Percentiles rank a stretch among this genome's conserved stretches.
Conservation (phyloP, 1,140 invertebrate species). For the Brachystomella parvula region DNA sequence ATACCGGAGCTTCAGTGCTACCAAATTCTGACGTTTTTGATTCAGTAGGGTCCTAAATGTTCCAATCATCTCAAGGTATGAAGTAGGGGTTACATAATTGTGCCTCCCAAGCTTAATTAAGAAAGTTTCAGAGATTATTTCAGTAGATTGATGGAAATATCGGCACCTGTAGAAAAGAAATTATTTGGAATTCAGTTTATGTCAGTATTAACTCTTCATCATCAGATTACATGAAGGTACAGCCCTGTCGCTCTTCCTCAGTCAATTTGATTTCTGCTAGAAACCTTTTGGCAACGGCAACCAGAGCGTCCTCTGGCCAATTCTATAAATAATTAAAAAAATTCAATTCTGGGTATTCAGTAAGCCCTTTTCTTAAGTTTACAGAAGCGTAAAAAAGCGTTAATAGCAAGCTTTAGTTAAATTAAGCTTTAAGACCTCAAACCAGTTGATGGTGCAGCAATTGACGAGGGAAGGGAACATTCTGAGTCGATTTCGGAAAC, state of each 20-base stretch:
- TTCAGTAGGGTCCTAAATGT: conserved; percentile 77
- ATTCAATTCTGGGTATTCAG: too few relatives aligned
- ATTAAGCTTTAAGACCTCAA: conserved; percentile 58
- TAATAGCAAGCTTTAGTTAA: background rate
- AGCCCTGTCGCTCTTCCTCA: conserved; percentile 57
- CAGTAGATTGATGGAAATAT: conserved; percentile 77
- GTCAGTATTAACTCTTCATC: background rate
- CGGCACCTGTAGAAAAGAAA: conserved; percentile 56
- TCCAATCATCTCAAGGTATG: conserved; percentile 84
- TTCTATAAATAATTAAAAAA: conserved; percentile 54
- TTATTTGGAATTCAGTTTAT: background rate
- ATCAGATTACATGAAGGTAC: conserved; percentile 58
- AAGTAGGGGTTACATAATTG: conserved; percentile 90
- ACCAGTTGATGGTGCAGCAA: conserved; percentile 96
- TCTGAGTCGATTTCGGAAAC: conserved; percentile 73
- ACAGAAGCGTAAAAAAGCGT: too few relatives aligned
- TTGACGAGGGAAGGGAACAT: conserved; percentile 93
- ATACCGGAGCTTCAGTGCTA: conserved; percentile 54
- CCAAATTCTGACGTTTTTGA: conserved; percentile 60
- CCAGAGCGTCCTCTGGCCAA: conserved; percentile 87
- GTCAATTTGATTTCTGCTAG: conserved; percentile 75
- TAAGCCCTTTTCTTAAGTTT: too few relatives aligned
- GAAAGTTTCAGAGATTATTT: conserved; percentile 65
- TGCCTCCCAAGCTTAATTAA: conserved; percentile 45
- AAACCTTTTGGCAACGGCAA: conserved; percentile 82